Conservation (phyloP, 2,888 invertebrate species). For the Fragum sueziense region DNA sequence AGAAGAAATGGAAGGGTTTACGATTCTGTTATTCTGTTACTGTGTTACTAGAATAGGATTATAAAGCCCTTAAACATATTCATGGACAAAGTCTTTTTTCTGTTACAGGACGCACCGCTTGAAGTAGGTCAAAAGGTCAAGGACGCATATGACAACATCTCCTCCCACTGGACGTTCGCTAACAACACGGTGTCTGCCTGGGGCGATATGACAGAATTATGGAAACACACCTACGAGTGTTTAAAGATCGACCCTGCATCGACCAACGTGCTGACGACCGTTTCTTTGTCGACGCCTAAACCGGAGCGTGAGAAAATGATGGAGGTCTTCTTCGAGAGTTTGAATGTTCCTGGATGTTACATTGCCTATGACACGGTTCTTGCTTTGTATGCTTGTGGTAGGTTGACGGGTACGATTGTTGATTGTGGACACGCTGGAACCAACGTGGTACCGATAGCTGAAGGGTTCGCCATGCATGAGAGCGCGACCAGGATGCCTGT, state of each 20-base stretch:
- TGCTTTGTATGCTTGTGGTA: constrained; percentile 17
- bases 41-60: too few species aligned
- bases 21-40: too few species aligned
- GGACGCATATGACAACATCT: constrained; percentile 1
- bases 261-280: constrained; percentile 85
- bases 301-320: constrained; percentile 92
- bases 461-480: constrained; percentile 4
- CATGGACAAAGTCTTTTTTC: background rate
- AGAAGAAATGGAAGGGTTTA: too few species aligned
- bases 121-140: constrained; percentile 1
- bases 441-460: constrained; percentile 12
- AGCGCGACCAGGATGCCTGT: background rate
- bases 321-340: constrained; percentile 99
- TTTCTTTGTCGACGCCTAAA: constrained; percentile 99
- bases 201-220: constrained; percentile 8
- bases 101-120: background rate
- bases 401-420: constrained; percentile 11
- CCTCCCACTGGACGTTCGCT: background rate
- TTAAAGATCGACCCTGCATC: constrained; percentile 2
- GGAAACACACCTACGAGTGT: background rate
- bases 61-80: too few species aligned
- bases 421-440: constrained; percentile 6
- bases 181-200: background rate
- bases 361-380: constrained; percentile 87
- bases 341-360: constrained; percentile 99